Evolutionary conservation across 2,888 invertebrate genomes (phyloP), one percentile per base, ranked within the genome.

Genomic region (Aradus depressus): DNA sequence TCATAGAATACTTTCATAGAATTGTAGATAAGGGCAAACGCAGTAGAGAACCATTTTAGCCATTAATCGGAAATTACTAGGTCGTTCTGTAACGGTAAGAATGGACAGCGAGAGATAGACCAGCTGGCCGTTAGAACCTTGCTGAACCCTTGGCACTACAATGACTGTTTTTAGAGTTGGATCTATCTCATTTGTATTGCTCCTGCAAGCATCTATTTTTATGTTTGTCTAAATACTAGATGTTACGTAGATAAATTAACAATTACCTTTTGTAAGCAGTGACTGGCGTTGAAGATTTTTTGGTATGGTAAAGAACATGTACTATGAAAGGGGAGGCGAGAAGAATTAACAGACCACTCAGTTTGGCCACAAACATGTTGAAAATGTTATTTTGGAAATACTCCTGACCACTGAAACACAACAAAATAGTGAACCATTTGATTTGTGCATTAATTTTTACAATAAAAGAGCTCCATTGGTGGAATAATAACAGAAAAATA

Each of bases 291-390:
- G 60, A 59, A 1, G 62, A 62, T 51, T 61, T 58, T 14, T 57
- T 57, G 1, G 63, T 61, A 10, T 58, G 38, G 18, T 60, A 47
- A 1, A 63, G 52, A 22, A 62, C 57, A 32, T 55, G 52, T 14
- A 86, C 68, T 53, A 91, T 81, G 3, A 82, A 79, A 0, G 84
- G 83, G 44, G 89, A 72, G 1, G 85, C 72, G 54, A 92, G 70
- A 19, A 90, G 78, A 1, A 80, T 74, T 12, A 89, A 68, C 22
- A 92, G 70, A 0, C 90, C 91, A 44, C 77, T 70, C 32, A 89
- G 67, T 76, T 89, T 89, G 1, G 80, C 76, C 0, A 79, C 71
- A 56, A 80, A 74, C 63, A 88, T 72, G 2, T 78, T 70, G 64
- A 81, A 84, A 45, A 81, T 71, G 65, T 89, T 77, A 51, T 79